phyloP scores from a whole-genome alignment of 2,888 invertebrate species.

The Chrysolina haemoptera region DNA sequence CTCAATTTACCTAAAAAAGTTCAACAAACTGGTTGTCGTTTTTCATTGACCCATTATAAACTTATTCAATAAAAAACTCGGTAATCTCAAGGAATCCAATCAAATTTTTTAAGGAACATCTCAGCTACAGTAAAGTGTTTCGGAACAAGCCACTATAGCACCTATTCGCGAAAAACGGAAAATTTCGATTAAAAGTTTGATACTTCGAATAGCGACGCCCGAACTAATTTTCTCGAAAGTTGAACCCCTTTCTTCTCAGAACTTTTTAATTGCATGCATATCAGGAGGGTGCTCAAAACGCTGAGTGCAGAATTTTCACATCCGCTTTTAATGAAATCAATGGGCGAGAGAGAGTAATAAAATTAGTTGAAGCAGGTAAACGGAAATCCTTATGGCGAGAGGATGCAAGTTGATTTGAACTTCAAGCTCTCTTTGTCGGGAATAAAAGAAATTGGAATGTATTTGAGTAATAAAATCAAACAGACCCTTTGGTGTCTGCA shows the following conservation, averaged over 20 bases:
- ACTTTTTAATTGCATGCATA: slow-evolving; percentile 18
- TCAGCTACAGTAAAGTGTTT: neutral
- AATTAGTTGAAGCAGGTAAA: neutral
- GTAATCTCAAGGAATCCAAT: neutral
- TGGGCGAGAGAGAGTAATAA: neutral
- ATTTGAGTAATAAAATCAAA: no score
- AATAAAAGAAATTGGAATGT: no score
- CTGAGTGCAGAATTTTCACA: neutral
- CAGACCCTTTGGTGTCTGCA: no score
- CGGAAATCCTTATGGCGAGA: neutral
- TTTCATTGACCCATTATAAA: neutral
- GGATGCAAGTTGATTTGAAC: neutral
- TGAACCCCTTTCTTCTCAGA: slow-evolving; percentile 12
- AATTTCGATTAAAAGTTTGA: slow-evolving; percentile 21
- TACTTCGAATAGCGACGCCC: neutral
- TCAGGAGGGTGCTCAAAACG: neutral
- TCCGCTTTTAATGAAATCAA: slow-evolving; percentile 12
- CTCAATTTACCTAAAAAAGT: no score
- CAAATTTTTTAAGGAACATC: neutral
- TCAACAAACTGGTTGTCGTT: no score
- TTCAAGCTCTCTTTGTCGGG: neutral
- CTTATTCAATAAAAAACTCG: neutral
- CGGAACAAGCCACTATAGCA: neutral
- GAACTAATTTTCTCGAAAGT: slow-evolving; percentile 6
- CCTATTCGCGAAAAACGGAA: neutral